Evolutionary conservation across 2,888 invertebrate genomes (phyloP).

Genomic region (Nyleta sp.): DNA sequence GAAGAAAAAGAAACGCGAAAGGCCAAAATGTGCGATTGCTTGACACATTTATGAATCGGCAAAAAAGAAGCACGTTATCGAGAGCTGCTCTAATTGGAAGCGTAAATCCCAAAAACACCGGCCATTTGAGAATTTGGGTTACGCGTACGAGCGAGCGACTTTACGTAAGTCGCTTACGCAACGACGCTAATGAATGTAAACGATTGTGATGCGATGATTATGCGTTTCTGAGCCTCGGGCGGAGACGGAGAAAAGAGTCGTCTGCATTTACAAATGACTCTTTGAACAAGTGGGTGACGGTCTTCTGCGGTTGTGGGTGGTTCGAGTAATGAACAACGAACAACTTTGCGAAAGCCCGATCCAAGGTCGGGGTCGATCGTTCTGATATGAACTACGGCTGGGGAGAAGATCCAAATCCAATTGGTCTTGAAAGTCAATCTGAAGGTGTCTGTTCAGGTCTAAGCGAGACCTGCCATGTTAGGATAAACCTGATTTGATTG

Average conservation of each 20-base stretch:
- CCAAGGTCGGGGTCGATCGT: slow-evolving; percentile 43
- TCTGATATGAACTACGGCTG: neutral
- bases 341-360: slow-evolving; percentile 28
- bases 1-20: too few species aligned
- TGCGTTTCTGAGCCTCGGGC: slow-evolving; percentile 56
- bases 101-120: slow-evolving; percentile 4
- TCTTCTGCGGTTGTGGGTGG: slow-evolving; percentile 50
- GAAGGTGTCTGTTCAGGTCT: neutral
- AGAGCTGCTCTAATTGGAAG: slow-evolving; percentile 18
- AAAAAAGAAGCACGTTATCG: neutral
- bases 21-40: neutral
- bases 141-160: slow-evolving; percentile 30
- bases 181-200: slow-evolving; percentile 53
- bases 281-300: slow-evolving; percentile 52
- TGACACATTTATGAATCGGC: neutral
- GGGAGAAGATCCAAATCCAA: neutral
- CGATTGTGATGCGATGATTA: slow-evolving; percentile 59
- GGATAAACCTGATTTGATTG: too few species aligned
- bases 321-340: slow-evolving; percentile 24
- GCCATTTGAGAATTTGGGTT: slow-evolving; percentile 32
- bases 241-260: slow-evolving; percentile 40
- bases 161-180: slow-evolving; percentile 47
- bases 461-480: too few species aligned
- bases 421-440: neutral
- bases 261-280: slow-evolving; percentile 48